Evolutionary conservation across 2,113 vertebrate species (phyloP).

Genomic region (Motacilla alba): DNA sequence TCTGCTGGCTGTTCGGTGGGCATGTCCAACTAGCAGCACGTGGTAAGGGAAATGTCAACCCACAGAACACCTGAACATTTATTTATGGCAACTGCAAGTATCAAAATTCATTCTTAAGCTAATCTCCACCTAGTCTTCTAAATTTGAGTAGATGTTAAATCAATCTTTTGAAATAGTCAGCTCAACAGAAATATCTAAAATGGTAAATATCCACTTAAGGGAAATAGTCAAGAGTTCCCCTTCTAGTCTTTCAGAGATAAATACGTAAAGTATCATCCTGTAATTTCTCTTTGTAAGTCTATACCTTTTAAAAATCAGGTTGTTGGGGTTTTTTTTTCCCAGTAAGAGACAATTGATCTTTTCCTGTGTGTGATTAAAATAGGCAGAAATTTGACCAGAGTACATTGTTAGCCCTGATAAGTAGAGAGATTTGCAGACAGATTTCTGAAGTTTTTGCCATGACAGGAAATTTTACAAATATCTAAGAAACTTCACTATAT

Average conservation of each 20-base stretch:
- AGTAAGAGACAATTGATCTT: not conserved
- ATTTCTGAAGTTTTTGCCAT: not conserved
- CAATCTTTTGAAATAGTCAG: not conserved
- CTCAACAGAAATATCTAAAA: not conserved
- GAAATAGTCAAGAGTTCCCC: not conserved
- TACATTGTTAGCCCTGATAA: not conserved
- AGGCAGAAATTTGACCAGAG: not conserved
- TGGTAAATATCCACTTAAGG: not conserved
- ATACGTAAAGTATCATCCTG: not conserved
- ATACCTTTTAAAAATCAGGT: not conserved
- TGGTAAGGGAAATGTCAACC: constrained; percentile 73
- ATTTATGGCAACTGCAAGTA: not conserved
- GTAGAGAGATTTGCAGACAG: not conserved
- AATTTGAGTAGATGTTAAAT: not conserved
- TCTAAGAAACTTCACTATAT: not conserved
- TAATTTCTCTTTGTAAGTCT: not conserved
- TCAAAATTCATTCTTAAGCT: not conserved
- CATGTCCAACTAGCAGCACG: constrained; percentile 75
- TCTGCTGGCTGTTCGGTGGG: constrained; percentile 79
- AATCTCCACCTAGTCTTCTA: not conserved
- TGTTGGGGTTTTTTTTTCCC: not conserved
- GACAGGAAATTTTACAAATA: not conserved
- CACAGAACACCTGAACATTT: not conserved
- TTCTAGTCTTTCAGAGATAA: not conserved
- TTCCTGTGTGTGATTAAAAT: not conserved